Evolutionary conservation across 1,140 invertebrate species (phyloP), one percentile per base, ranked within the genome.

Genomic region (Lepidotrigona ventralis): DNA sequence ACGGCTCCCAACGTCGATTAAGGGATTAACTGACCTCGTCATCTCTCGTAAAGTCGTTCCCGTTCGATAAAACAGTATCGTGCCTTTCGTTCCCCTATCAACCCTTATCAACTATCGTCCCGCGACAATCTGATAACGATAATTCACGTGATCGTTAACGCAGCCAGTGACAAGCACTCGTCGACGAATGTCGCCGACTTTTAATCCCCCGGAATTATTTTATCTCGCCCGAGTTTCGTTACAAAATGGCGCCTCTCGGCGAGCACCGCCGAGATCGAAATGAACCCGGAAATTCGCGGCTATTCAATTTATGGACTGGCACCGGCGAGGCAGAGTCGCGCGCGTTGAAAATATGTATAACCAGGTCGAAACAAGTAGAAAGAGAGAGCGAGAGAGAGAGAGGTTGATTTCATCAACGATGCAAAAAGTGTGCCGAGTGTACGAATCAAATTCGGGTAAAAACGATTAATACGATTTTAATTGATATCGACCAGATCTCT

Each of bases 241-340:
- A 11, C 9, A 29, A 53, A 72, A 21, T 21, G 19, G n/a, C n/a
- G n/a, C n/a, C n/a, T n/a, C n/a, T n/a, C n/a, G n/a, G n/a, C n/a
- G n/a, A n/a, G 21, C 19, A 21, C 46, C 70, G 14, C n/a, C 46
- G 70, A 12, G 26, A 54, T 53, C 17, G 71, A 73, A 46, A 54
- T 8, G 71, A 29, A 23, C 71, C 3, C n/a, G 71, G 19, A 54
- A 73, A 73, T 73, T 51, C 29, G 17, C 51, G 12, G 51, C 51
- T 54, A 54, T 73, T 54, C 71, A 73, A 73, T 73, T 73, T 54
- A 29, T 73, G n/a, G 71, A 54, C 4, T 26, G 51, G n/a, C 39
- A 51, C 0, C 12, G 39, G 39, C 39, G 14, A 60, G 23, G 58
- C 58, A 60, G 69, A 71, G n/a, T 26, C 39, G 23, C 15, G 9